These are phyloP conservation scores for Oxystoma pomonae DNA, from an alignment of 2,888 invertebrate species.

Conservation along the genomic window DNA sequence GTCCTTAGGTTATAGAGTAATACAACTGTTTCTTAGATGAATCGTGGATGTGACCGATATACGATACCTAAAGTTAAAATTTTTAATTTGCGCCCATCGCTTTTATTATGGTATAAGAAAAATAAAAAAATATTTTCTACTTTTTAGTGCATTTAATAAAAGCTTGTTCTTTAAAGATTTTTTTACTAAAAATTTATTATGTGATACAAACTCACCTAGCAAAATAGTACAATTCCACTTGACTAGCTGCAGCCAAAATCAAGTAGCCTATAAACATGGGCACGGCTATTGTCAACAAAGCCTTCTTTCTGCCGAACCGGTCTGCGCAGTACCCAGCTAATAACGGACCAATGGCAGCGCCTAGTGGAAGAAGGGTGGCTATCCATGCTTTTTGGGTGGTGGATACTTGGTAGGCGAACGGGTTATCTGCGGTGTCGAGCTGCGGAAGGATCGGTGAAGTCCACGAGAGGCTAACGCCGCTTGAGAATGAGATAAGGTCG, in stretches of 20 bases:
- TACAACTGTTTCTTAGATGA: too few species aligned
- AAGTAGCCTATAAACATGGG: conserved; percentile 56
- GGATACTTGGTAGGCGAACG: conserved; percentile 27
- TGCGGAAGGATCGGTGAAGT: conserved; percentile 33
- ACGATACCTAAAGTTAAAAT: too few species aligned
- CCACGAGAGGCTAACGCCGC: conserved; percentile 31
- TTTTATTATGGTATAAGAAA: too few species aligned
- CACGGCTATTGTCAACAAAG: conserved; percentile 57
- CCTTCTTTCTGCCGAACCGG: conserved; percentile 55
- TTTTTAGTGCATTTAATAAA: too few species aligned
- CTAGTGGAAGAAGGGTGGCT: conserved; percentile 26
- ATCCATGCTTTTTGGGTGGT: conserved; percentile 34
- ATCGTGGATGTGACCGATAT: too few species aligned
- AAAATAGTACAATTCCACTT: conserved; percentile 44
- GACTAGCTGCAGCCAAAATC: conserved; percentile 26
- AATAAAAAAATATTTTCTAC: too few species aligned
- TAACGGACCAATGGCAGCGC: conserved; percentile 30
- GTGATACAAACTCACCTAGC: conserved; percentile 43
- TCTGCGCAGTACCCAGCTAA: conserved; percentile 30
- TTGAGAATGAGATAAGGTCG: conserved; percentile 23
- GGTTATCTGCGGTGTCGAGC: conserved; percentile 23
- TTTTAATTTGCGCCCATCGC: too few species aligned
- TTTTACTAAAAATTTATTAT: too few species aligned
- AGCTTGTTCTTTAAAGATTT: too few species aligned
- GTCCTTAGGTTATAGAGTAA: too few species aligned